A percentile compares a stretch with the other conserved stretches of the same genome.
Conservation (phyloP, 37 sponge, comb jelly and placozoan genomes). For the Haliclona indistincta region DNA sequence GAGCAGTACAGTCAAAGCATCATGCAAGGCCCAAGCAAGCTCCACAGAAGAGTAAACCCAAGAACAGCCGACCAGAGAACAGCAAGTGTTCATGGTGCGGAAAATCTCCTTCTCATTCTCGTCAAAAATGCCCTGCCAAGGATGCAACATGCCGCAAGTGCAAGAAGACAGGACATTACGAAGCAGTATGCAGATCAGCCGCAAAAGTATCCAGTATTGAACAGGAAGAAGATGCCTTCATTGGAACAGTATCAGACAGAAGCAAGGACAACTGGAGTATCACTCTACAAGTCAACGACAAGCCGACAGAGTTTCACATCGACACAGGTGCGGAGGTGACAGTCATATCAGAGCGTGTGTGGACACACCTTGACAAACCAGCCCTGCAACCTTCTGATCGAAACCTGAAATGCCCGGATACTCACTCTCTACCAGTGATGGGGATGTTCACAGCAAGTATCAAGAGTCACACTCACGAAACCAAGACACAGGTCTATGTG, state of each 20-base stretch:
- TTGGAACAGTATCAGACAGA: background rate
- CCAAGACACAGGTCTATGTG: slow-evolving; percentile 14
- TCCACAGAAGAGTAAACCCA: too few species aligned
- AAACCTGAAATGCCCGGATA: slow-evolving; percentile 12
- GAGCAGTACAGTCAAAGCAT: too few species aligned
- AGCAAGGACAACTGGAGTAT: slow-evolving; percentile 3
- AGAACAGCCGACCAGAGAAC: too few species aligned
- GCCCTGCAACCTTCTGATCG: background rate
- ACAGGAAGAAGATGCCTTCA: slow-evolving; percentile 14
- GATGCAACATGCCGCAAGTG: too few species aligned
- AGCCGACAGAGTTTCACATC: slow-evolving; percentile 3
- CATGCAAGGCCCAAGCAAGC: too few species aligned
- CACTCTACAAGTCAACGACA: background rate
- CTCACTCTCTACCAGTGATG: background rate
- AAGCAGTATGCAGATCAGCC: background rate
- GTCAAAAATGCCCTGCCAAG: too few species aligned
- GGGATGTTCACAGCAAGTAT: background rate
- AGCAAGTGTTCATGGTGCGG: too few species aligned
- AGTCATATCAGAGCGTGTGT: background rate
- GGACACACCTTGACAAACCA: background rate
- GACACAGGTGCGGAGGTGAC: slow-evolving; percentile 33
- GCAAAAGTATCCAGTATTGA: too few species aligned
- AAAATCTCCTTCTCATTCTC: too few species aligned
- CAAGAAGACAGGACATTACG: background rate
- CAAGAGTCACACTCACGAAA: background rate